phyloP scores from a whole-genome alignment of 2,888 invertebrate genomes.

The Octonoba sinensis region DNA sequence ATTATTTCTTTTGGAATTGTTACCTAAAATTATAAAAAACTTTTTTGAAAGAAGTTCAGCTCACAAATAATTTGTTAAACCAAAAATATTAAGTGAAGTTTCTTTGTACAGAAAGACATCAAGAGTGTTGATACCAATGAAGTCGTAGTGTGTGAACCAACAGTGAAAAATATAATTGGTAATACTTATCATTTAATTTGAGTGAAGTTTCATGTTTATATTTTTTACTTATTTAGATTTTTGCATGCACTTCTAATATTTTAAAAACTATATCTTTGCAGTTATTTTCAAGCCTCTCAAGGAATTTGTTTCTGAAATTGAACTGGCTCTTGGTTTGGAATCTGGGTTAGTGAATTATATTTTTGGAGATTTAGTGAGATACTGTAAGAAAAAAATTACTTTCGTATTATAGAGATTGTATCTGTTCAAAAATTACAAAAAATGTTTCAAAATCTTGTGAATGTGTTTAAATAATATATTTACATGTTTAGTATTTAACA shows the following conservation, averaged over 20 bases:
- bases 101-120: constrained; percentile 25
- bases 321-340: constrained; percentile 76
- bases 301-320: constrained; percentile 87
- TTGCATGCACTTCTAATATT: neutral
- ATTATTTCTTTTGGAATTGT: no score
- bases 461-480: no score
- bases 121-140: constrained; percentile 68
- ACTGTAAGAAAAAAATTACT: no score
- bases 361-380: no score
- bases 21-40: no score
- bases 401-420: no score
- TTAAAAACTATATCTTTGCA: constrained; percentile 78
- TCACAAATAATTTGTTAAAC: no score
- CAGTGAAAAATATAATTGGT: constrained; percentile 74
- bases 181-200: constrained; percentile 23
- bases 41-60: no score
- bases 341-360: constrained; percentile 68
- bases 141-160: constrained; percentile 79
- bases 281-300: constrained; percentile 86
- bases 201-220: neutral
- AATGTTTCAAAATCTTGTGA: no score
- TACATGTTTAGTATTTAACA: no score
- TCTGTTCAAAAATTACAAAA: no score
- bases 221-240: neutral
- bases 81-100: neutral